Evolutionary conservation across 2,888 invertebrate genomes (phyloP), one percentile per base, ranked within the genome.

Genomic region (Acrocyrtus sp.): DNA sequence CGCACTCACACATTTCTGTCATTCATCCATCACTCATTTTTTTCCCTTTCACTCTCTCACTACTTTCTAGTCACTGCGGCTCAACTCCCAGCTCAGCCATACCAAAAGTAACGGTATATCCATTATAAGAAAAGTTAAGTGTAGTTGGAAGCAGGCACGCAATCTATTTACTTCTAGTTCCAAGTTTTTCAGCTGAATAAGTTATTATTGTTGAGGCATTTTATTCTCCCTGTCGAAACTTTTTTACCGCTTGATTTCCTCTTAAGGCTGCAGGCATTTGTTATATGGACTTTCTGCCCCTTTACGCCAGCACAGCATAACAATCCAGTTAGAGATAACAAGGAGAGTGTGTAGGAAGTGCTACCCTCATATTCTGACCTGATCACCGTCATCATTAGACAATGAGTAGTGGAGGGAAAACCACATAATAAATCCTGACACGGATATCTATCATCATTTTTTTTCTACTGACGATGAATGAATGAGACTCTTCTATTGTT

Each of bases 371-470:
- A 34, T 34, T 12, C 34, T 34, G 34, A 34, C 34, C 34, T 34
- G 34, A 34, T 34, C 34, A 34, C 22, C 26, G 24, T 26, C 26
- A 21, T 22, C 3, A 63, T 63, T 63, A 65, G 56, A 65, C 65
- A 65, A 65, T 63, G 56, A 56, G 45, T 34, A 34, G 34, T 34
- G 34, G 50, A 45, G 47, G 26, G 17, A 22, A 54, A 56, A 56
- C 65, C 56, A 48, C 65, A 65, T 54, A 50, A 50, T 50, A 10
- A 56, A 34, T 34, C 34, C 48, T 65, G 56, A 65, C 65, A 65
- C 48, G 56, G 56, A 47, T 56, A 65, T 65, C 48, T 39, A 56
- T 65, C 54, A 56, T 56, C 34, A 34, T 34, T 34, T 34, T 34
- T 34, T 34, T 34, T 12, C 5, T 12, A 34, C 34, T 34, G 34